phyloP scores from a whole-genome alignment of 2,888 invertebrate species.

The Cremastobaeus sp. region DNA sequence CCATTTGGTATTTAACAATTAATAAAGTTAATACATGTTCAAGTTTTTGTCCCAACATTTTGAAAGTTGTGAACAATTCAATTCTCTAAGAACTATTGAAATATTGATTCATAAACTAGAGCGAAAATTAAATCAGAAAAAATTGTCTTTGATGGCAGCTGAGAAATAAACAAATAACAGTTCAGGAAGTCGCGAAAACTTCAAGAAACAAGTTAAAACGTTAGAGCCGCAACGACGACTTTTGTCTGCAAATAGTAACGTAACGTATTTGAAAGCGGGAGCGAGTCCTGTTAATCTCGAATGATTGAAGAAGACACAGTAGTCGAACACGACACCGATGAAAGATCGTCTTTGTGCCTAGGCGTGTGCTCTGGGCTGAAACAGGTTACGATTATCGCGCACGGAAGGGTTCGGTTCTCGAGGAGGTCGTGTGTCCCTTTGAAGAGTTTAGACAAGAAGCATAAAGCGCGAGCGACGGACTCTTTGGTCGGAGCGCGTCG shows the following conservation, averaged over 20 bases:
- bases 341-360: slow-evolving; percentile 37
- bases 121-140: no score
- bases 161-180: no score
- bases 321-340: slow-evolving; percentile 36
- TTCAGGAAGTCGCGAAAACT: no score
- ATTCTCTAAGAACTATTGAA: no score
- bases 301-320: slow-evolving; percentile 41
- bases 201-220: no score
- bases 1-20: no score
- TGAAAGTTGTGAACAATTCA: no score
- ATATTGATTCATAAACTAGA: no score
- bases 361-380: slow-evolving; percentile 48
- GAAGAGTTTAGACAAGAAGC: slow-evolving; percentile 60
- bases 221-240: no score
- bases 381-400: slow-evolving; percentile 65
- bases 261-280: slow-evolving; percentile 18
- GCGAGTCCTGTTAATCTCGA: slow-evolving; percentile 26
- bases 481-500: slow-evolving; percentile 52
- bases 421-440: slow-evolving; percentile 66
- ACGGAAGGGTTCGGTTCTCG: slow-evolving; percentile 63
- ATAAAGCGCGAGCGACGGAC: slow-evolving; percentile 55
- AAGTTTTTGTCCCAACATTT: no score
- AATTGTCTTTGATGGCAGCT: no score
- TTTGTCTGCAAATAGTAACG: neutral
- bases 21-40: no score